These are phyloP conservation scores for Rhynchophorus ferrugineus DNA, from an alignment of 1,140 invertebrate genomes.

Conservation along the genomic window DNA sequence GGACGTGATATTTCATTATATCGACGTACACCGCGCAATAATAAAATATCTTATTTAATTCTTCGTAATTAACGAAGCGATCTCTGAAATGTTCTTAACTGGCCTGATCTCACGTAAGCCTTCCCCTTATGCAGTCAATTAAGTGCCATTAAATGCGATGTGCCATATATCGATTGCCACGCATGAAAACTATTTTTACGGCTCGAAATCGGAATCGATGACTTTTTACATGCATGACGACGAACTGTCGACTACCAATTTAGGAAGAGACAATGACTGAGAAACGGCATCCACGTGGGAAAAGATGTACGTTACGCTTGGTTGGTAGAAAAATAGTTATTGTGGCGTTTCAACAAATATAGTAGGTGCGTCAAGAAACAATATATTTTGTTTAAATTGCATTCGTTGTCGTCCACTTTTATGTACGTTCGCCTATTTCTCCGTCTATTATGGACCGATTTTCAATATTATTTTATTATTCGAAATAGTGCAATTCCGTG, in stretches of 20 bases:
- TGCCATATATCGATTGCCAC: constrained; percentile 1
- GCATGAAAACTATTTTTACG: background rate
- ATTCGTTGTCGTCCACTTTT: too few relatives aligned
- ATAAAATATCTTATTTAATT: too few relatives aligned
- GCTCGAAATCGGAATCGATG: background rate
- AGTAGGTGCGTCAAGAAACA: too few relatives aligned
- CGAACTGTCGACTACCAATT: background rate
- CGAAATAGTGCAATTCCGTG: too few relatives aligned
- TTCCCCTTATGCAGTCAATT: background rate
- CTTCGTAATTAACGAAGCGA: background rate
- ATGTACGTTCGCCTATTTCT: too few relatives aligned
- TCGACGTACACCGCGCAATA: too few relatives aligned
- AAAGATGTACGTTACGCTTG: background rate
- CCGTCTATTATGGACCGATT: too few relatives aligned
- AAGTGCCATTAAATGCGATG: constrained; percentile 1
- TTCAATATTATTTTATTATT: too few relatives aligned
- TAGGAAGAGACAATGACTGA: background rate
- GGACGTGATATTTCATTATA: too few relatives aligned
- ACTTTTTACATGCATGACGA: background rate
- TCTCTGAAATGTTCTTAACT: background rate
- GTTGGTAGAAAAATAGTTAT: too few relatives aligned
- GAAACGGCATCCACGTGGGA: background rate
- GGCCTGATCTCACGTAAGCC: background rate
- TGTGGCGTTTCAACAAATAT: too few relatives aligned
- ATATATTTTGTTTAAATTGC: too few relatives aligned